Base-by-base conservation (phyloP, 2,888 invertebrate genomes). In the Mythimna vitellina region DNA sequence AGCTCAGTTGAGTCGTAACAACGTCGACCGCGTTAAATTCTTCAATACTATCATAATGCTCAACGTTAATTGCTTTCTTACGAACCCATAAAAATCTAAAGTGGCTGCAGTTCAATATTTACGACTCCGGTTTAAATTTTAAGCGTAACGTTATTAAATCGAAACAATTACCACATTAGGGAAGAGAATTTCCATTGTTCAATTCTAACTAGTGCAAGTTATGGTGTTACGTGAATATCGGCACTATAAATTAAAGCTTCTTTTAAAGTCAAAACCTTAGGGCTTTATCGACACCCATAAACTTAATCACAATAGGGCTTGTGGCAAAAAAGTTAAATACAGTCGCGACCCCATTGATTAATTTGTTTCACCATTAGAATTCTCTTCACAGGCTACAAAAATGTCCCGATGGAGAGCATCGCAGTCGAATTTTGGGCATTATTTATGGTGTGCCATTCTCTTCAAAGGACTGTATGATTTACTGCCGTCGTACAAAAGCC, bases 391-490 rank as follows among this genome's bases (percentile, higher is more conserved):
- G 88, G 86, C 87, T 69, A 90, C 90, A 91, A 90, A 92, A 93
- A 93, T 89, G 92, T 92, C 92, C 91, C 91, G 82, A 86, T 91
- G 91, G 90, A 92, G 90, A 92, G 88, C 89, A 91, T 90, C 89
- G 88, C 90, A 92, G 90, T 91, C 90, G 92, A 93, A 92, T 93
- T 95, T 94, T 83, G 91, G 92, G 89, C 92, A 92, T 95, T 93
- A 96, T 96, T 96, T 96, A 96, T 95, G 94, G 92, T 91, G 86
- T 92, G 93, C 94, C 93, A 95, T 96, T 96, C 94, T 92, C 90
- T 93, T 93, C 93, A 94, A 95, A 95, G 92, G 93, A 94, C 93
- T 93, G 91, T 93, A 95, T 96, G 95, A 96, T 96, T 96, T 96
- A 96, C 95, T 93, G 89, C 93, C 91, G 86, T 83, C 86, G 89